These are phyloP conservation scores for Cephus nigrinus DNA, from an alignment of 2,888 invertebrate genomes.

Conservation along the genomic window DNA sequence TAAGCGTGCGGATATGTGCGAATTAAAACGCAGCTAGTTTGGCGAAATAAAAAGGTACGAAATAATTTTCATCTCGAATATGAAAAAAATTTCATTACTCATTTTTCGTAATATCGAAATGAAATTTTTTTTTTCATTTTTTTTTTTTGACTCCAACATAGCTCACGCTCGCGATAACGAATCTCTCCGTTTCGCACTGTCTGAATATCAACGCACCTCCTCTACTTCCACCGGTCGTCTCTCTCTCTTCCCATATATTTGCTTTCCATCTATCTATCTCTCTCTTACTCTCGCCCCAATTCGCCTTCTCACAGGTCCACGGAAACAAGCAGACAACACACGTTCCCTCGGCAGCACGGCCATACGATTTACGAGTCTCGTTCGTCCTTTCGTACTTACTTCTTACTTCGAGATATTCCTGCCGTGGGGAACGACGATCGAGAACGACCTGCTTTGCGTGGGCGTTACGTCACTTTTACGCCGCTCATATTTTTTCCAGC, in stretches of 20 bases:
- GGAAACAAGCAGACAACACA: not conserved
- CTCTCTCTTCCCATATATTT: not conserved
- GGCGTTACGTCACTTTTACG: slow-evolving; percentile 44
- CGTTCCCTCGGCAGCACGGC: not conserved
- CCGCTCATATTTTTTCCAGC: slow-evolving; percentile 37
- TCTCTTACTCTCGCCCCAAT: not conserved
- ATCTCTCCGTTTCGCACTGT: not conserved
- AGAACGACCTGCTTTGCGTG: slow-evolving; percentile 26
- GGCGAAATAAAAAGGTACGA: not conserved
- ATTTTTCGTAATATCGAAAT: too few species aligned
- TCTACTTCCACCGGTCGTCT: not conserved
- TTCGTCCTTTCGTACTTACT: not conserved
- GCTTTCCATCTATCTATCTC: not conserved
- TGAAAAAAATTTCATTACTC: too few species aligned
- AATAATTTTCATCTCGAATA: too few species aligned
- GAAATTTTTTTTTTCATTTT: not conserved
- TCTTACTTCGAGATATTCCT: not conserved
- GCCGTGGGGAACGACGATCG: slow-evolving; percentile 3
- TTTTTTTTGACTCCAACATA: not conserved
- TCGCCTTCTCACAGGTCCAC: not conserved
- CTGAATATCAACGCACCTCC: not conserved
- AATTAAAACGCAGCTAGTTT: not conserved
- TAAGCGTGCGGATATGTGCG: not conserved
- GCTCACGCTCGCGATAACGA: not conserved
- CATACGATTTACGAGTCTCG: slow-evolving; percentile 3